Conservation (phyloP, 2,797 vertebrate genomes). For the Protosalanx chinensis region DNA sequence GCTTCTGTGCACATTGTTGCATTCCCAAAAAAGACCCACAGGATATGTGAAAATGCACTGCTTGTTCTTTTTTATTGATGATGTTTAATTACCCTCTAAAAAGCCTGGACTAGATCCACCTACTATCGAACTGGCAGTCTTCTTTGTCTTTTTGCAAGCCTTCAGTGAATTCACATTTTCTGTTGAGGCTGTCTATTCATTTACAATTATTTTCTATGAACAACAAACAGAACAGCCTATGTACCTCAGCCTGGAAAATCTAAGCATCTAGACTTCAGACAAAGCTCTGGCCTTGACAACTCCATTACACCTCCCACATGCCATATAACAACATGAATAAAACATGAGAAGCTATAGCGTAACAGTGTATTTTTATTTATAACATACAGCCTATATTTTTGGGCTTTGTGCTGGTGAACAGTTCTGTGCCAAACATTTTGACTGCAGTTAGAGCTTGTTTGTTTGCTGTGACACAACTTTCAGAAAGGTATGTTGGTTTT, state of each 20-base stretch:
- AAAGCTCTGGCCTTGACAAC: constrained; percentile 34
- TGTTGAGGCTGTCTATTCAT: constrained; percentile 15
- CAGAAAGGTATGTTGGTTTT: too few relatives aligned
- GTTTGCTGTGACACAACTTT: too few relatives aligned
- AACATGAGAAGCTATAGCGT: constrained; percentile 28
- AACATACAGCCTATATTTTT: neutral
- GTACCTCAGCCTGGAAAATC: constrained; percentile 12
- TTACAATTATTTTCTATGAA: neutral
- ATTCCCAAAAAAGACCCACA: neutral
- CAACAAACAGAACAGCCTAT: neutral
- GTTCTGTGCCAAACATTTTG: neutral
- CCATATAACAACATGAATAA: constrained; percentile 38
- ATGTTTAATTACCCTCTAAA: neutral
- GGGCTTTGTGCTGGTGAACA: neutral
- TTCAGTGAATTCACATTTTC: neutral
- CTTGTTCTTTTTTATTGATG: neutral
- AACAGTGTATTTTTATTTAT: neutral
- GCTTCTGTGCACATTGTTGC: neutral
- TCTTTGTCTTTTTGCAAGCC: constrained; percentile 21
- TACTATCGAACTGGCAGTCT: constrained; percentile 17
- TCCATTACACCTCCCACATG: constrained; percentile 22
- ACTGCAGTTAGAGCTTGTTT: too few relatives aligned
- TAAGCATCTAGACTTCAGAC: constrained; percentile 21
- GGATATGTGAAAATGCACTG: neutral
- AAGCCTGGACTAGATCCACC: neutral